Conservation (phyloP, 30 jellyfish, hydroid and myxozoan genomes). For the Turritopsis rubra region DNA sequence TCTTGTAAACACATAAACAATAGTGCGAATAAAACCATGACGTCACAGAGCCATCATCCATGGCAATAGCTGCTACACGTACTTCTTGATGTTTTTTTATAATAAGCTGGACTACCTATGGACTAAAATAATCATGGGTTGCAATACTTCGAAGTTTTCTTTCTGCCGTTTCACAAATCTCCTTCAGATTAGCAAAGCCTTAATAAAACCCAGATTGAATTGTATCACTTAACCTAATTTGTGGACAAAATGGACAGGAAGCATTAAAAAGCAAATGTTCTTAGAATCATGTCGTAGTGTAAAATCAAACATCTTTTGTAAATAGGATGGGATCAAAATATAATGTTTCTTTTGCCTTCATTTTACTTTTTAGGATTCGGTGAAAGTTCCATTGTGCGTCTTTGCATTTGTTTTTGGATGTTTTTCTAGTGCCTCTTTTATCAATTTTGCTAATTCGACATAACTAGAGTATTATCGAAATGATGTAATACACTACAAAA, state of each 20-base stretch:
- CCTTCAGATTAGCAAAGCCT: background rate
- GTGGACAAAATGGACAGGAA: background rate
- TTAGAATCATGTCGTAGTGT: background rate
- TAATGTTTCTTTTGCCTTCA: background rate
- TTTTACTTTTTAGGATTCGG: too few species aligned
- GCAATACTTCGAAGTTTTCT: background rate
- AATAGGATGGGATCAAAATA: background rate
- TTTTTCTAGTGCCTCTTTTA: too few species aligned
- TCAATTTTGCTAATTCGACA: background rate
- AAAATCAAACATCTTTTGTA: background rate
- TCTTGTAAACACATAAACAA: background rate
- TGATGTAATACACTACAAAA: background rate
- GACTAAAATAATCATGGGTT: background rate
- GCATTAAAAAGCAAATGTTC: background rate
- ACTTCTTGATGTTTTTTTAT: background rate
- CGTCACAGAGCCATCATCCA: background rate
- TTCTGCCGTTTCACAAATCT: background rate
- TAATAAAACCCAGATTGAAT: background rate
- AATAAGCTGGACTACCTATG: background rate
- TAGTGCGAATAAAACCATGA: background rate
- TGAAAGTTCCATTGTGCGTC: too few species aligned
- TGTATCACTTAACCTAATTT: background rate
- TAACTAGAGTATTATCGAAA: background rate
- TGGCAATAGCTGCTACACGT: too few species aligned
- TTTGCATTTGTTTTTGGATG: too few species aligned